These are phyloP conservation scores for Lottia gigantea DNA, from an alignment of 2,888 invertebrate genomes.

Conservation along the genomic window DNA sequence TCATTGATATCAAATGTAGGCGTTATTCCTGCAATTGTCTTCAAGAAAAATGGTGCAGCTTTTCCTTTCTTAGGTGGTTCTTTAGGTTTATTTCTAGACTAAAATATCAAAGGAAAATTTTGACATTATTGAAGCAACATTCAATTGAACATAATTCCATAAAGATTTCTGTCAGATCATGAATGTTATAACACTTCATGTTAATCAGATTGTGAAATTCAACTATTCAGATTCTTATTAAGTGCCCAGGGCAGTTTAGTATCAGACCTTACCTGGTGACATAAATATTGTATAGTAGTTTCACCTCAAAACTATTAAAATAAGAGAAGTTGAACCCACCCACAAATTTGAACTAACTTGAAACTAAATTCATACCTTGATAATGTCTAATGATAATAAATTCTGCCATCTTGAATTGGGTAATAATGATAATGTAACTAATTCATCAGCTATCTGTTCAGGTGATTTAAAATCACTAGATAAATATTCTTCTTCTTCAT, in stretches of 20 bases:
- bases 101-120: constrained; percentile 29
- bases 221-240: too few species aligned
- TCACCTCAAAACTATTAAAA: too few species aligned
- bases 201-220: too few species aligned
- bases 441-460: constrained; percentile 79
- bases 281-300: too few species aligned
- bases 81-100: constrained; percentile 85
- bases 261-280: too few species aligned
- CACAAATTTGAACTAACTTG: too few species aligned
- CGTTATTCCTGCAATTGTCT: constrained; percentile 83
- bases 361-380: constrained; percentile 73
- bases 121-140: too few species aligned
- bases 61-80: constrained; percentile 84
- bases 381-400: constrained; percentile 84
- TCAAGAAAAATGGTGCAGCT: constrained; percentile 94
- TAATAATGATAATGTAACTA: constrained; percentile 87
- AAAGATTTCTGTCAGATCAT: too few species aligned
- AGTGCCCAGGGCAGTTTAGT: too few species aligned
- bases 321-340: too few species aligned
- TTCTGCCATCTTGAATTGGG: constrained; percentile 93
- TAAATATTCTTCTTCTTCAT: constrained; percentile 41
- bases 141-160: not conserved
- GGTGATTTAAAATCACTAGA: constrained; percentile 75
- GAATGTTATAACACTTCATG: too few species aligned
- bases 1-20: constrained; percentile 80